Conservation (phyloP, 2,888 invertebrate genomes). For the Diplolepis rosae region DNA sequence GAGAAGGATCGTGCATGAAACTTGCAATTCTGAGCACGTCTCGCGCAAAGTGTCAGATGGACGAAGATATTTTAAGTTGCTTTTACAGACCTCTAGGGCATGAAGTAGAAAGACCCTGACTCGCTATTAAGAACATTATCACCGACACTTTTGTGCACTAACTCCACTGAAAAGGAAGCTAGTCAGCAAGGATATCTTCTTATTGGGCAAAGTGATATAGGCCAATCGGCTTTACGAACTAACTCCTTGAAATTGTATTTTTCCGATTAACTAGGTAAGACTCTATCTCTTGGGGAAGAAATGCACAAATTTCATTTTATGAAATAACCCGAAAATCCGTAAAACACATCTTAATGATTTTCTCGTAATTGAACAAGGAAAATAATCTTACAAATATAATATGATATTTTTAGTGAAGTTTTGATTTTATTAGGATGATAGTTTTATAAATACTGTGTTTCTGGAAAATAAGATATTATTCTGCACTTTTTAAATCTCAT, state of each 20-base stretch:
- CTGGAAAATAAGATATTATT: no score
- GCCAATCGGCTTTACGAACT: background rate
- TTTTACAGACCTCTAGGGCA: conserved; percentile 8
- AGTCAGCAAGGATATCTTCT: conserved; percentile 23
- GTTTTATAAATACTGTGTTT: no score
- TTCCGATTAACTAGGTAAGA: background rate
- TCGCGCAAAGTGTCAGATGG: background rate
- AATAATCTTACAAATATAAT: no score
- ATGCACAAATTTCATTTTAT: background rate
- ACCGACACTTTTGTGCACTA: conserved; percentile 20
- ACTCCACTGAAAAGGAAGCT: background rate
- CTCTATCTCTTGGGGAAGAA: no score
- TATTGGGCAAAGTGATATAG: background rate
- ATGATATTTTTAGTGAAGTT: no score
- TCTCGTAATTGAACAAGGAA: no score
- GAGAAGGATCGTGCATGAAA: background rate
- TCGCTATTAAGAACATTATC: conserved; percentile 6
- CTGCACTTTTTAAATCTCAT: no score
- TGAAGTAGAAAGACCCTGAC: background rate
- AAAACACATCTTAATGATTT: no score
- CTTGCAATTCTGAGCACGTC: conserved; percentile 13
- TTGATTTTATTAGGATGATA: no score
- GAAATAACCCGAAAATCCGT: no score
- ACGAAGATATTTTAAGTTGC: conserved; percentile 11
- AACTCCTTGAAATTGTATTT: background rate